phyloP scores from a whole-genome alignment of 2,113 vertebrate genomes.

The Barbus barbus region DNA sequence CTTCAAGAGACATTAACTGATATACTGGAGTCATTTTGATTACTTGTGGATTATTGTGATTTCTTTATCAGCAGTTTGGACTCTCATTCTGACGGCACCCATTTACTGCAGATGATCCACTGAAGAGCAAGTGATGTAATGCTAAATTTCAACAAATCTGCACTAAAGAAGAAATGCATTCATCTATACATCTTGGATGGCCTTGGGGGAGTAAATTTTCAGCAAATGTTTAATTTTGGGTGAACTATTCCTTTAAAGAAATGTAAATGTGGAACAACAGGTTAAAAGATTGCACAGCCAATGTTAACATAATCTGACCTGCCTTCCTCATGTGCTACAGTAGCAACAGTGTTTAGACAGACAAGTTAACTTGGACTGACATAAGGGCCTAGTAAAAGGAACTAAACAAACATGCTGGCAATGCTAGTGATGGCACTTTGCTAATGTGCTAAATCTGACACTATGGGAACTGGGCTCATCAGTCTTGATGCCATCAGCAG shows the following conservation, averaged over 20 bases:
- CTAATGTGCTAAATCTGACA: constrained; percentile 73
- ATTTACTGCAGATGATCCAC: neutral
- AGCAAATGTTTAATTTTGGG: neutral
- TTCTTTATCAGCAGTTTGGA: neutral
- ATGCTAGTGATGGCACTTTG: constrained; percentile 62
- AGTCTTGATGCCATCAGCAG: constrained; percentile 69
- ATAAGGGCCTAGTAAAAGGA: constrained; percentile 49
- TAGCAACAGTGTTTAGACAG: neutral
- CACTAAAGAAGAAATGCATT: neutral
- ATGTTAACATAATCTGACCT: neutral
- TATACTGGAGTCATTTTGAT: neutral
- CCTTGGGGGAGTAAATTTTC: neutral
- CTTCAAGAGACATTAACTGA: no score
- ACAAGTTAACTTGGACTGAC: constrained; percentile 40
- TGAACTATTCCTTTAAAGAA: neutral
- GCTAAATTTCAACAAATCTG: neutral
- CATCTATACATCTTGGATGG: neutral
- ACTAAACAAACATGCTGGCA: constrained; percentile 56
- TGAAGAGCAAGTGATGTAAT: neutral
- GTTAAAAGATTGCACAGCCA: neutral
- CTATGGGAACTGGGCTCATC: constrained; percentile 64
- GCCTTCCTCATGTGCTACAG: neutral
- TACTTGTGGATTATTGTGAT: neutral
- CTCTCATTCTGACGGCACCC: neutral
- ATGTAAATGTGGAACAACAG: neutral